These are phyloP conservation scores for Drosophila buzzatii DNA, from an alignment of 2,888 invertebrate species.

Conservation along the genomic window DNA sequence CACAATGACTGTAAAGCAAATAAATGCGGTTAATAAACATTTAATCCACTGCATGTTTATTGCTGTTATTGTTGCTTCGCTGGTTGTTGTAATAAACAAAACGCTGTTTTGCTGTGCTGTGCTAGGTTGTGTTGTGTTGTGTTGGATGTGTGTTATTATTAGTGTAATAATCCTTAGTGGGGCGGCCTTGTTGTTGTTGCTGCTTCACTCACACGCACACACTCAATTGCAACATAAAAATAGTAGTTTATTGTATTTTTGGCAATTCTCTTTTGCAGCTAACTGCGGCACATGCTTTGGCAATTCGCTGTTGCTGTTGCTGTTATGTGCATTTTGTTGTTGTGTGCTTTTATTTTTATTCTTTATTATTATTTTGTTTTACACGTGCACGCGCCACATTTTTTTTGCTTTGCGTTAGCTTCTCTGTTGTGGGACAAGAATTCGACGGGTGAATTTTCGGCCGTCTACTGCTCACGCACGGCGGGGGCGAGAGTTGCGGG, in stretches of 20 bases:
- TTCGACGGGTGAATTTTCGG: conserved; percentile 29
- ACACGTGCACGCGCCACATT: conserved; percentile 79
- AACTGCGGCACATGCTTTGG: conserved; percentile 65
- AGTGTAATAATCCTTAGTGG: conserved; percentile 62
- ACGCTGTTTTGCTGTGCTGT: conserved; percentile 27
- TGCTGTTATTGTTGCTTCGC: conserved; percentile 43
- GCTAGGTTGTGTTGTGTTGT: conserved; percentile 31
- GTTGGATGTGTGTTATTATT: conserved; percentile 45
- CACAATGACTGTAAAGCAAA: conserved; percentile 83
- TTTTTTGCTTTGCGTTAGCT: conserved; percentile 32
- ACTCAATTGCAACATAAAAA: conserved; percentile 43
- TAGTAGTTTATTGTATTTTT: conserved; percentile 65
- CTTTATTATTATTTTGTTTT: conserved; percentile 24
- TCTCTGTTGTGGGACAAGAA: conserved; percentile 17
- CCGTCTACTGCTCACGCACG: conserved; percentile 47
- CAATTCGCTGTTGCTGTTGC: conserved; percentile 58
- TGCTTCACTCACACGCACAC: conserved; percentile 47
- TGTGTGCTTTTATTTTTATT: conserved; percentile 14
- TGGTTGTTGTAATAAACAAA: conserved; percentile 61
- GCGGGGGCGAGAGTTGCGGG: conserved; percentile 11
- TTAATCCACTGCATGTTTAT: conserved; percentile 85
- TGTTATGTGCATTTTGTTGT: conserved; percentile 57
- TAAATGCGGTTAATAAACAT: conserved; percentile 84
- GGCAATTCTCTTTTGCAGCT: conserved; percentile 51
- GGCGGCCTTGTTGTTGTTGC: conserved; percentile 36